phyloP scores from a whole-genome alignment of 2,113 vertebrate genomes.

The Chaetodon auriga region DNA sequence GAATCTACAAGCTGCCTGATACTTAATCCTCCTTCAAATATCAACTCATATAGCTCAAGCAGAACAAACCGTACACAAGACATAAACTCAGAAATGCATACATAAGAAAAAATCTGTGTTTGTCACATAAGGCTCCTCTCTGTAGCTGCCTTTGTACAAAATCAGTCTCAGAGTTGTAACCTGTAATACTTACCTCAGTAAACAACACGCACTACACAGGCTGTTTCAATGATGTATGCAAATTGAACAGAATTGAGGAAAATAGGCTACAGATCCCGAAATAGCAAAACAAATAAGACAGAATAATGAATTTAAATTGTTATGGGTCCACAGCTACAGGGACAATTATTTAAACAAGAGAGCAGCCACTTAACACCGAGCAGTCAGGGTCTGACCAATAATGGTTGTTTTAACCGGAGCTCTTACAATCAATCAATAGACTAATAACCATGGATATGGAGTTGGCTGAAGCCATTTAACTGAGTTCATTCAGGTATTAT shows the following conservation, averaged over 20 bases:
- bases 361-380: slow-evolving; percentile 45
- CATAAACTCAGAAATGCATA: slow-evolving; percentile 27
- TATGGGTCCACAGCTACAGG: slow-evolving; percentile 17
- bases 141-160: slow-evolving; percentile 35
- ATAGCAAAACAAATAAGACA: slow-evolving; percentile 65
- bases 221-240: slow-evolving; percentile 57
- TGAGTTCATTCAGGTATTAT: slow-evolving; percentile 14
- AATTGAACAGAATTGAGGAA: slow-evolving; percentile 62
- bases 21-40: slow-evolving; percentile 67
- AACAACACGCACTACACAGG: slow-evolving; percentile 28
- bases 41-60: slow-evolving; percentile 55
- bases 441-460: slow-evolving; percentile 55
- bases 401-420: slow-evolving; percentile 33
- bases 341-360: slow-evolving; percentile 57
- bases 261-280: slow-evolving; percentile 57
- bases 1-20: slow-evolving; percentile 50
- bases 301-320: slow-evolving; percentile 68
- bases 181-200: slow-evolving; percentile 39
- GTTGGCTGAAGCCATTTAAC: slow-evolving; percentile 11
- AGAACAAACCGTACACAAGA: slow-evolving; percentile 35
- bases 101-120: slow-evolving; percentile 32
- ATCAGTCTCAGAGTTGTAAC: slow-evolving; percentile 48
- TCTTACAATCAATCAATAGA: slow-evolving; percentile 60
- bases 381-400: slow-evolving; percentile 47
- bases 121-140: slow-evolving; percentile 46